Conservation (phyloP, 2,113 vertebrate genomes). For the Epinephelus lanceolatus region DNA sequence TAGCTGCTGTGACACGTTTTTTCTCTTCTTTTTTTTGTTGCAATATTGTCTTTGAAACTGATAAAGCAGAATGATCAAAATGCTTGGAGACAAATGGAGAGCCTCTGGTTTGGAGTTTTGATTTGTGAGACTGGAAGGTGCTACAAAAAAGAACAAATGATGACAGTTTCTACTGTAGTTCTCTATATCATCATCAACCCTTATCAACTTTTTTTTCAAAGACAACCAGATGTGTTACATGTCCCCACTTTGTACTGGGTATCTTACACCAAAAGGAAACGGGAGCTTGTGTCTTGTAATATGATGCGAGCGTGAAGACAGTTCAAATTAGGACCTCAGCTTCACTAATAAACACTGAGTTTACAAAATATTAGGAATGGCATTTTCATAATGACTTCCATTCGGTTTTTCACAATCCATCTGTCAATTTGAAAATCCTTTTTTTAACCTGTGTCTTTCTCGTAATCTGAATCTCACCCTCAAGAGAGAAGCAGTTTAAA, state of each 20-base stretch:
- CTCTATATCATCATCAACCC: constrained; percentile 72
- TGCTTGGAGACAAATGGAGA: constrained; percentile 73
- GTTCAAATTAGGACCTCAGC: constrained; percentile 69
- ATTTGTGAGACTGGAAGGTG: constrained; percentile 75
- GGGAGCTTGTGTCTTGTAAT: constrained; percentile 47
- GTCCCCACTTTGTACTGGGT: constrained; percentile 69
- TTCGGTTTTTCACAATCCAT: constrained; percentile 34
- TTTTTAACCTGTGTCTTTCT: constrained; percentile 53
- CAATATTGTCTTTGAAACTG: constrained; percentile 75
- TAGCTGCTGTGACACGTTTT: constrained; percentile 64
- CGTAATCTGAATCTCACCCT: constrained; percentile 53
- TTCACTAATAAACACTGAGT: constrained; percentile 63
- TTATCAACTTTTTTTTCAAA: constrained; percentile 75
- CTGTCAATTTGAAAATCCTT: constrained; percentile 62
- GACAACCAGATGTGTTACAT: constrained; percentile 65
- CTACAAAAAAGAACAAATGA: constrained; percentile 66
- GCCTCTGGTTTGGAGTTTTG: constrained; percentile 78
- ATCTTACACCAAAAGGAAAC: constrained; percentile 40
- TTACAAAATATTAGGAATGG: constrained; percentile 66
- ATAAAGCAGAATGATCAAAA: constrained; percentile 79
- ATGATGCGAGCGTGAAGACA: constrained; percentile 63
- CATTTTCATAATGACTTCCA: constrained; percentile 67
- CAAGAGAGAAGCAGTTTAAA: constrained; percentile 47
- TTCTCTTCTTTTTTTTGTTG: constrained; percentile 36
- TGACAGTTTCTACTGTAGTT: constrained; percentile 64